Evolutionary conservation across 2,113 vertebrate species (phyloP), one percentile per base, ranked within the genome.

Genomic region (Saiga tatarica): DNA sequence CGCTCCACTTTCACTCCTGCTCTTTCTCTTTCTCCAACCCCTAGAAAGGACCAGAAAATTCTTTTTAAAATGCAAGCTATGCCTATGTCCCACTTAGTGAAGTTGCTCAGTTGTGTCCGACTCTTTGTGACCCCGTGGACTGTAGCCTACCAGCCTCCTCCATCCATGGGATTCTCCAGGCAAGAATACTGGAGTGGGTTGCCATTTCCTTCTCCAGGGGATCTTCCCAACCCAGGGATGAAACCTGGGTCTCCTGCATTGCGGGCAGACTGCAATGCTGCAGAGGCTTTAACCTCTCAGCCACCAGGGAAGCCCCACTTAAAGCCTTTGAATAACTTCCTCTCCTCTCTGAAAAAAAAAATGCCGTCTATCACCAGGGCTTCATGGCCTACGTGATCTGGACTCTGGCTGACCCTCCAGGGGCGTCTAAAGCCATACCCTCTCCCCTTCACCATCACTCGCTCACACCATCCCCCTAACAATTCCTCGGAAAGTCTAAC

Each of bases 221-320:
- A 57, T 11, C 23, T 23, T 57, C 55, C 55, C 9, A 4, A 57
- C 11, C 23, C 55, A 57, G 55, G 23, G 55, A 57, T 57, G 1
- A 0, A 57, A 57, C 55, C 9, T 0, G 1, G 10, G 57, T 59
- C 57, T 59, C 23, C 57, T 0, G 3, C 9, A 25, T 25, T 57
- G 55, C 23, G 1, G 55, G 55, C 55, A 23, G 55, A 52, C 19
- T 53, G 52, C 52, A 55, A 55, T 21, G 17, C 2, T 2, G 53
- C 17, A 55, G 53, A 57, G 7, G 23, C 23, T 59, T 59, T 59
- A 59, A 59, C 57, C 23, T 26, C 57, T 59, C 57, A 59, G 57
- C 23, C 10, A 5, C 57, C 23, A 59, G 57, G 57, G 57, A 59
- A 59, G 23, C 57, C 26, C 17, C 33, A 74, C 39, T 47, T n/a